Base-by-base conservation (phyloP, 2,888 invertebrate species). In the Stenichneumon culpator region DNA sequence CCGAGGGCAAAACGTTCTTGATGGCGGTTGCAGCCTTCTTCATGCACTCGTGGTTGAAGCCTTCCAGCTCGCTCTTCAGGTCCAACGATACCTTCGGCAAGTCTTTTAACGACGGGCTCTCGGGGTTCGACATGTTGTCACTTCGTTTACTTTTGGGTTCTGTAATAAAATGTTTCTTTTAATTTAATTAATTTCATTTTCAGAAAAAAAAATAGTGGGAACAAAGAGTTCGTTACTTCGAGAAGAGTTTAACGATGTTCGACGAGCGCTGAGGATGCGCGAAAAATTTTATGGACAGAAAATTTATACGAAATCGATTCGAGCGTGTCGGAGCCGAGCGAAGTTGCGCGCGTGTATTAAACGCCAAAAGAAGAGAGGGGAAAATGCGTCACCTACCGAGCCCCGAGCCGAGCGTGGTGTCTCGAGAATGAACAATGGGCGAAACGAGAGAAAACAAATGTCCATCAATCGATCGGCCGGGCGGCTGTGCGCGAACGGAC, bases 1-100 rank as follows among this genome's bases (percentile, higher is more conserved):
- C 98, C 63, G 98, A 97, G 82, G 99, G 99, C 91, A 99, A 95
- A 86, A 98, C 96, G 84, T 98, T 97, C 94, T 99, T 99, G 94
- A 99, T 99, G 88, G 97, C 96, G 81, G 98, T 98, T 90, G 97
- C 97, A 9, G 98, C 97, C 93, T 98, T 98, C 93, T 97, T 97
- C 94, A 99, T 95, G 92, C 97, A 97, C 92, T 97, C 96, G 85
- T 97, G 96, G 94, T 98, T 97, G 95, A 99, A 99, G 73, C 97
- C 97, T 94, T 98, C 98, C 90, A 99, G 95, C 95, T 98, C 98
- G 93, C 97, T 97, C 95, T 98, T 98, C 88, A 98, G 95, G 94
- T 98, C 97, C 80, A 96, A 96, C 89, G 97, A 97, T 88, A 98
- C 98, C 95, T 98, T 98, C 89, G 98, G 98, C 91, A 98, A 96